A percentile compares a stretch with the other conserved stretches of the same genome.
These are phyloP conservation scores for Phasianus colchicus DNA, from an alignment of 2,113 vertebrate genomes.

Conservation along the genomic window DNA sequence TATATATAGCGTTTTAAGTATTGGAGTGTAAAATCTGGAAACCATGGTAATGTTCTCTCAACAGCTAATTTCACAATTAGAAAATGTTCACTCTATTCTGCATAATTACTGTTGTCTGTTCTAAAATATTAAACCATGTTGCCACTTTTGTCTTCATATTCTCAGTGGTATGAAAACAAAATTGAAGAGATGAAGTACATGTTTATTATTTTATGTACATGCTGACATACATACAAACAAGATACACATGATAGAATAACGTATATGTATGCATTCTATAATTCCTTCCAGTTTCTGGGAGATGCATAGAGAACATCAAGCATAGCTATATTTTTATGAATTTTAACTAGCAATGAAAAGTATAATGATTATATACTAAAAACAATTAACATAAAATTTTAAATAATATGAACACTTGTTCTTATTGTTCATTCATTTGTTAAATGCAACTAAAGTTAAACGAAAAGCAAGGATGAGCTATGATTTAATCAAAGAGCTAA, in stretches of 20 bases:
- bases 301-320: background rate
- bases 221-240: background rate
- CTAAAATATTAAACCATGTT: background rate
- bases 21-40: accelerated
- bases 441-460: background rate
- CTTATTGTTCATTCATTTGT: background rate
- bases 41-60: accelerated
- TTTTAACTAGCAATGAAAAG: background rate
- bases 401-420: background rate
- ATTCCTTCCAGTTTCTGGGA: background rate
- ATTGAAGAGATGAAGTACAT: background rate
- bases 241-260: background rate
- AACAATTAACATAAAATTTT: background rate
- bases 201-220: background rate
- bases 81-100: background rate
- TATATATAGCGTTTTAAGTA: accelerated
- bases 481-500: background rate
- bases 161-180: accelerated
- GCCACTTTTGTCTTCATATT: background rate
- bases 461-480: background rate
- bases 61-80: background rate
- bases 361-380: background rate
- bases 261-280: background rate
- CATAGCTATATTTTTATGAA: background rate
- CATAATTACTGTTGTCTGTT: background rate